phyloP scores from a whole-genome alignment of 2,113 vertebrate genomes.

The Eclectus roratus region DNA sequence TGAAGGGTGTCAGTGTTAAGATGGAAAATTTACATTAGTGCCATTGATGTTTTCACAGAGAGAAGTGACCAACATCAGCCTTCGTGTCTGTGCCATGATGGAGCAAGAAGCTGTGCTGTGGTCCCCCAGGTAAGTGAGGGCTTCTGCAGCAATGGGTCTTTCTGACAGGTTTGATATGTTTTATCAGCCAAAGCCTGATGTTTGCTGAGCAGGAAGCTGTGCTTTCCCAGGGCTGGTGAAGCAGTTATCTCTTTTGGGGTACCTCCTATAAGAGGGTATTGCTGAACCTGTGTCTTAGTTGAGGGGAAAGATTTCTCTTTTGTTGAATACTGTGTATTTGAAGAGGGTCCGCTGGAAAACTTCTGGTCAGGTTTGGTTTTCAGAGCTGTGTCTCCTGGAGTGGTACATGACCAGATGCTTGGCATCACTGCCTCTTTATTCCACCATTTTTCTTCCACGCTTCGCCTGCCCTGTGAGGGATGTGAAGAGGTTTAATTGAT shows the following conservation, averaged over 20 bases:
- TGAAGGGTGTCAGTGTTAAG: neutral
- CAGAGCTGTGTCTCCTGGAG: accelerated
- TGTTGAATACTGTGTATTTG: neutral
- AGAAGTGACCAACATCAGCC: neutral
- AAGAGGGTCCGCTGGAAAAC: accelerated
- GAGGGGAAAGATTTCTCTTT: accelerated
- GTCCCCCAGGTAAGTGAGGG: neutral
- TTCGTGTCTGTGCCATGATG: accelerated
- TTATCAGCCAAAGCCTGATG: accelerated
- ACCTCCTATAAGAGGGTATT: accelerated
- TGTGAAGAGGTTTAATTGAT: neutral
- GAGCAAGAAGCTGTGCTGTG: neutral
- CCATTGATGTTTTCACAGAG: neutral
- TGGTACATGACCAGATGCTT: neutral
- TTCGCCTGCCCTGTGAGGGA: neutral
- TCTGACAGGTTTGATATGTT: accelerated
- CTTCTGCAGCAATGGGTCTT: accelerated
- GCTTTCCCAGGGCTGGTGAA: accelerated
- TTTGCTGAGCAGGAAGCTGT: neutral
- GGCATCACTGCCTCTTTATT: neutral
- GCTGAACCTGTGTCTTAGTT: accelerated
- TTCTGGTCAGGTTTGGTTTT: neutral
- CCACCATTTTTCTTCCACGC: accelerated
- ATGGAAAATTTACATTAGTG: accelerated
- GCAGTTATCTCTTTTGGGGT: neutral